A percentile compares a stretch with the other conserved stretches of the same genome.
Evolutionary conservation across 2,797 vertebrate genomes (phyloP).

Genomic region (Coregonus suidteri): DNA sequence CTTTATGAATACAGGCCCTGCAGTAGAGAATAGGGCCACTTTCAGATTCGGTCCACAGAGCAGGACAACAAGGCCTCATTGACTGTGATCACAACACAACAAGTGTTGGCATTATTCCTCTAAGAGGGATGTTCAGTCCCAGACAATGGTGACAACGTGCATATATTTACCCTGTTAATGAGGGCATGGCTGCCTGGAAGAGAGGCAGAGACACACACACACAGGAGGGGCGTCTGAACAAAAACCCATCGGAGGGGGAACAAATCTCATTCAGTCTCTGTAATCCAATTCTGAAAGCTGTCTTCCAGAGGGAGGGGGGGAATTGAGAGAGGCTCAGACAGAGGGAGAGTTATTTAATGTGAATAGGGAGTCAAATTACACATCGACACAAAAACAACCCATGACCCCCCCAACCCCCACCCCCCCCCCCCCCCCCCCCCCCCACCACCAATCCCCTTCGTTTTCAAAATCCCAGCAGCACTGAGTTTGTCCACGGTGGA

Average conservation of each 20-base stretch:
- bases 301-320: constrained; percentile 51
- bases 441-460: background rate
- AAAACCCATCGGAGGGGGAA: constrained; percentile 65
- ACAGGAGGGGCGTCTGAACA: constrained; percentile 51
- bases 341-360: constrained; percentile 52
- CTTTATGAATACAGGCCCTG: background rate
- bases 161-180: constrained; percentile 1
- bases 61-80: too few species aligned
- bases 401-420: constrained; percentile 13
- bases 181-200: background rate
- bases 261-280: constrained; percentile 65
- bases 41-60: too few species aligned
- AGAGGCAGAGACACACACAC: constrained; percentile 7
- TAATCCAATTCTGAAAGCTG: constrained; percentile 75
- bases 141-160: background rate
- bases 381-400: constrained; percentile 25
- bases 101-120: too few species aligned
- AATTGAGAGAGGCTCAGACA: constrained; percentile 1
- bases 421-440: background rate
- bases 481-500: background rate
- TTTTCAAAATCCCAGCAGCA: background rate
- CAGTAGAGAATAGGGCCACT: too few species aligned
- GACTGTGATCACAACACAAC: too few species aligned
- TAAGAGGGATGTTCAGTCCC: too few species aligned
- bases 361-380: constrained; percentile 61